Percentiles rank a stretch among this genome's conserved stretches.
Conservation (phyloP, 2,888 invertebrate species). For the Drosophila robusta region DNA sequence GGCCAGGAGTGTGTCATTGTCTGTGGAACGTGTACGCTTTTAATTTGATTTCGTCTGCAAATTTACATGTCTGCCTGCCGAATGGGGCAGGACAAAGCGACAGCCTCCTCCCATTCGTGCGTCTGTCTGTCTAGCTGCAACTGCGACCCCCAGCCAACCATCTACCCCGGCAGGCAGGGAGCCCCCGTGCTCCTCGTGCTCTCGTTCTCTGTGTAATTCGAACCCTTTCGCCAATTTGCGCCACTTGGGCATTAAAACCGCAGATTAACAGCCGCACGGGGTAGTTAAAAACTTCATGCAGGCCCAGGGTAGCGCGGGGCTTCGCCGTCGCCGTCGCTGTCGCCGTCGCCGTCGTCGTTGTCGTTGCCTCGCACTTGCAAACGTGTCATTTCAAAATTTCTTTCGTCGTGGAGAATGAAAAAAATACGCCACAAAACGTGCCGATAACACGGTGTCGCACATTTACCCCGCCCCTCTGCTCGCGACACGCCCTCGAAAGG, state of each 20-base stretch:
- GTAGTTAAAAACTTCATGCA: slow-evolving; percentile 64
- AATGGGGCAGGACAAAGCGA: slow-evolving; percentile 20
- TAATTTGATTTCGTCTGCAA: slow-evolving; percentile 78
- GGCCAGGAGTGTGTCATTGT: slow-evolving; percentile 11
- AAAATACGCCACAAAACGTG: slow-evolving; percentile 76
- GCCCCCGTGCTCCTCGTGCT: not conserved
- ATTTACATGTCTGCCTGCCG: slow-evolving; percentile 67
- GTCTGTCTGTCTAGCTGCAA: slow-evolving; percentile 15
- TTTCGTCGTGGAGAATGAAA: slow-evolving; percentile 45
- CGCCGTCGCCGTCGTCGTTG: slow-evolving; percentile 4
- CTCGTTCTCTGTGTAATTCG: slow-evolving; percentile 47
- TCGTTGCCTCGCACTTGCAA: slow-evolving; percentile 53
- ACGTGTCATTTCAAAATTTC: slow-evolving; percentile 79
- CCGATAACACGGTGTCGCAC: slow-evolving; percentile 81
- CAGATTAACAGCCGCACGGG: slow-evolving; percentile 78
- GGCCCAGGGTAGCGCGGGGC: slow-evolving; percentile 13
- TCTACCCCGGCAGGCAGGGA: not conserved
- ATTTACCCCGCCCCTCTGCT: slow-evolving; percentile 50
- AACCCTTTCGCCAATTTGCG: slow-evolving; percentile 79
- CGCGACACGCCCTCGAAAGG: slow-evolving; percentile 36
- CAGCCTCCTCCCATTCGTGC: slow-evolving; percentile 9
- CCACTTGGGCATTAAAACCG: slow-evolving; percentile 80
- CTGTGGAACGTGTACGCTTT: slow-evolving; percentile 67
- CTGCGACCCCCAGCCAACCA: slow-evolving; percentile 26
- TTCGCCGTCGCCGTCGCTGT: slow-evolving; percentile 4